Conservation (phyloP, 2,113 vertebrate species). For the Mobula hypostoma region DNA sequence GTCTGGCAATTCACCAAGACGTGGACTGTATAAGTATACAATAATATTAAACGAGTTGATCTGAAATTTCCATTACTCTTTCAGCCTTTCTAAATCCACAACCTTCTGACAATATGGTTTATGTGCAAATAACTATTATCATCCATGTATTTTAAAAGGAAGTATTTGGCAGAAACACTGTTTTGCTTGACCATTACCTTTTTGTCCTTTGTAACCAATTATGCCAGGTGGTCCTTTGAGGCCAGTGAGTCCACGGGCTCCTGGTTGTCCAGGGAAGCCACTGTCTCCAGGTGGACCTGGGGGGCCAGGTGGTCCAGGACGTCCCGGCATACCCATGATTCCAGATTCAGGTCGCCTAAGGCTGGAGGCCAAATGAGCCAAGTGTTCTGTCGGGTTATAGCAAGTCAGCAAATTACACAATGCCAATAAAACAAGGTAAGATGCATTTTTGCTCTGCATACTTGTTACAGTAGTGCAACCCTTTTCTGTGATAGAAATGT, state of each 20-base stretch:
- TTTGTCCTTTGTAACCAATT: conserved; percentile 77
- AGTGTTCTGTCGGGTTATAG: conserved; percentile 68
- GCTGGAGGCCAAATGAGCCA: conserved; percentile 88
- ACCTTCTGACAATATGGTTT: neutral
- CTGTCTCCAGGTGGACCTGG: conserved; percentile 78
- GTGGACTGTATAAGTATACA: too few relatives aligned
- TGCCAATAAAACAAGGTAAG: neutral
- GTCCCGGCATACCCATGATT: conserved; percentile 78
- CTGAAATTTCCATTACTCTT: neutral
- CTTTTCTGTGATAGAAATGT: neutral
- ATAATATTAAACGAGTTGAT: neutral
- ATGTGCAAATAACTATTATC: neutral
- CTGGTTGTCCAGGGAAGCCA: conserved; percentile 84
- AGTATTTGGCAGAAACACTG: too few relatives aligned
- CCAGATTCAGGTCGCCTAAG: conserved; percentile 85
- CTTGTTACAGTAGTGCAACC: neutral
- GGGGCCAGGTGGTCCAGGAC: conserved; percentile 76
- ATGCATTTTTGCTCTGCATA: neutral
- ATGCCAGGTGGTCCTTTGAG: conserved; percentile 84
- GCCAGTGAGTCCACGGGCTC: conserved; percentile 82
- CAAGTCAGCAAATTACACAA: conserved; percentile 7
- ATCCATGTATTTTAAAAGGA: neutral
- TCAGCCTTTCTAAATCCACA: neutral
- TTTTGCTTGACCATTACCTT: conserved; percentile 64
- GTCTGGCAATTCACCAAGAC: neutral